Evolutionary conservation across 2,113 vertebrate species (phyloP), one percentile per base, ranked within the genome.

Genomic region (Cynopterus brachyotis): DNA sequence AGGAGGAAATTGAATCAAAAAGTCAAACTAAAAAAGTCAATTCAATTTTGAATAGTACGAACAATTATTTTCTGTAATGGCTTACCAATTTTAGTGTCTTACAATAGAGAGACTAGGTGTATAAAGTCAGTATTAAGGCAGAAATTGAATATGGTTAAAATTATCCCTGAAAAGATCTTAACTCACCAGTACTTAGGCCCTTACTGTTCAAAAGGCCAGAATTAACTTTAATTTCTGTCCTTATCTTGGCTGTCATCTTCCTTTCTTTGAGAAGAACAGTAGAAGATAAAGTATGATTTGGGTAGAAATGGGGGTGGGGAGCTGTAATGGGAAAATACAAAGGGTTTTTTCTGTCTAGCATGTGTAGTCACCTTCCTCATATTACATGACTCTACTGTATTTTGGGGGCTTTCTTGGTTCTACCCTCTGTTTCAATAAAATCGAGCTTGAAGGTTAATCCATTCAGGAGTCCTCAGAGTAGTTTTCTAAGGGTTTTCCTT

Each of bases 1-100:
- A 84, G 40, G 66, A 72, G 32, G 87, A 53, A 81, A 79, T 95
- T 94, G 95, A 66, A 80, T 95, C 15, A 92, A 64, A 42, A 96
- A 60, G 9, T 24, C 24, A 42, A 66, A 75, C 50, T 50, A 0
- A 45, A 6, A 53, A 84, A 72, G n/a, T 24, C 47, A 81, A 40
- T 42, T 47, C 37, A 95, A 72, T 8, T 96, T 96, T 80, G 26
- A 79, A 55, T 90, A 72, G 26, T 81, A 85, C n/a, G 16, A 91
- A 55, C 6, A 89, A 28, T 94, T 84, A 90, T 30, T 84, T 1
- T 57, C 35, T 94, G 9, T 13, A 80, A 40, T 87, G 96, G 67
- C 8, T 92, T 86, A 75, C 26, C 50, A 42, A 47, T 91, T 91
- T 85, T 89, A 26, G 26, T 94, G 17, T 62, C 5, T 95, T 89